Evolutionary conservation across 2,113 vertebrate genomes (phyloP), one percentile per base, ranked within the genome.

Genomic region (Barnardius zonarius): DNA sequence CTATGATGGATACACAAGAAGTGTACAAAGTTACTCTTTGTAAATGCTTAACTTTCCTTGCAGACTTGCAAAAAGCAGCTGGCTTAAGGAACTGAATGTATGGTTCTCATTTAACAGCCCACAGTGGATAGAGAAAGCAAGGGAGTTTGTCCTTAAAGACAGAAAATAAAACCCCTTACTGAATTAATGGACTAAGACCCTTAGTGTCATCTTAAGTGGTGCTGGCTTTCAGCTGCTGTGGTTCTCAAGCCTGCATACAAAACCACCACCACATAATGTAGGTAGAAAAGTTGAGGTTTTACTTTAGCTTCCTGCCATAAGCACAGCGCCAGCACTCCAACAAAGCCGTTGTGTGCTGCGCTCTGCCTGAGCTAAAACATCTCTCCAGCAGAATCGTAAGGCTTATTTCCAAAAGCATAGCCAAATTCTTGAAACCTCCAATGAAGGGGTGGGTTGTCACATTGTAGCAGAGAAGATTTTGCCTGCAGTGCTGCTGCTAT

Each of bases 401-500:
- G 88, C 57, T 20, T 2, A 24, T 66, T 92, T 94, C 95, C 93
- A 95, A 87, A 73, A 52, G 66, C 0, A 0, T n/a, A 13, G 94
- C 93, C 95, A 94, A 94, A 94, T 84, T 73, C 88, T 17, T 57
- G 39, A 80, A 87, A 49, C 52, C 95, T 86, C 49, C 4, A 2
- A 79, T 62, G 62, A 79, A 83, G 88, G 83, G 52, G 20, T 67
- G 95, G 95, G 91, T 52, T 92, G 73, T 82, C 88, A 76, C 88
- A 83, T 27, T 8, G 0, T 13, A 74, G 88, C 75, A 88, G 57
- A 49, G 79, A 77, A 41, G 85, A 30, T 68, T 80, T 51, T 81
- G 88, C 93, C 93, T 91, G 88, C 69, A 92, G 91, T 25, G 66
- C 83, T 85, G 90, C 86, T 64, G 9, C 93, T 95, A 87, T 13